Conservation (phyloP, 2,113 vertebrate species). For the Phylloscopus whistleri region DNA sequence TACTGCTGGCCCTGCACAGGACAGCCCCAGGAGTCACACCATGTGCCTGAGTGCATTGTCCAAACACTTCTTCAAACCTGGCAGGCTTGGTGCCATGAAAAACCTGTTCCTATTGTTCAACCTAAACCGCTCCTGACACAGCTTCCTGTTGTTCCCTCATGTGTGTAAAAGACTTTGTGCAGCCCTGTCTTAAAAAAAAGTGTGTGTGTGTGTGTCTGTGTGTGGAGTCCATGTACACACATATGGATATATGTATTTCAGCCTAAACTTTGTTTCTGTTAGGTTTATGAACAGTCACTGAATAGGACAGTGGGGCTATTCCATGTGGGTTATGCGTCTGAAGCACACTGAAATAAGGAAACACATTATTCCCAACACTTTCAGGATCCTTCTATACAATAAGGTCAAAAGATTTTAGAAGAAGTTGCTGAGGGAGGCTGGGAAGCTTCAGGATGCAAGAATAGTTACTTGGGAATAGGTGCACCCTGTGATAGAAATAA, state of each 20-base stretch:
- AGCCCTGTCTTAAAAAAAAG: not conserved
- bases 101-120: not conserved
- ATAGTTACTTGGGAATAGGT: not conserved
- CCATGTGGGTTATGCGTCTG: not conserved
- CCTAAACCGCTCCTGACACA: not conserved
- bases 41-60: not conserved
- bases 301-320: rapidly evolving
- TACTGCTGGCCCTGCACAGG: not conserved
- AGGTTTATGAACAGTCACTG: not conserved
- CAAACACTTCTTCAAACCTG: not conserved
- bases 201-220: rapidly evolving
- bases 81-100: not conserved
- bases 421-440: not conserved
- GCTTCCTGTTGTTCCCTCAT: not conserved
- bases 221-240: not conserved
- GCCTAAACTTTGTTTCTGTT: not conserved
- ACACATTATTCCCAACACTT: not conserved
- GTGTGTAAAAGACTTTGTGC: not conserved
- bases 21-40: not conserved
- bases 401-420: not conserved
- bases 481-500: not conserved
- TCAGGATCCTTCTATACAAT: not conserved
- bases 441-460: not conserved
- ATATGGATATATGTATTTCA: rapidly evolving
- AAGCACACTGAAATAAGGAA: not conserved